Conservation (phyloP, 2,113 vertebrate genomes). For the Guaruba guarouba region DNA sequence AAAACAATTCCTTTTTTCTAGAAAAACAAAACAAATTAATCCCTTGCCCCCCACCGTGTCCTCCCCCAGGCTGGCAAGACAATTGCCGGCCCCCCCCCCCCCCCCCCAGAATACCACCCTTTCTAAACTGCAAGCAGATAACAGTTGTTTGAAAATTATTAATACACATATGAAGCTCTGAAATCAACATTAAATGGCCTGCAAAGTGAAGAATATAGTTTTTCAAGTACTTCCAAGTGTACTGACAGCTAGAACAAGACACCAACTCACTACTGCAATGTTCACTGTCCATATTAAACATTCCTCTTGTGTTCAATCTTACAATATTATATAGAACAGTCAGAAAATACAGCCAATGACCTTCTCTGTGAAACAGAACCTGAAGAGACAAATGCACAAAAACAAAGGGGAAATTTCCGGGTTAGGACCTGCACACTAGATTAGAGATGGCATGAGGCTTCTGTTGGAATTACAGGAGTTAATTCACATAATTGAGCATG, state of each 20-base stretch:
- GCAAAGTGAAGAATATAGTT: not conserved
- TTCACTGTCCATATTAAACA: not conserved
- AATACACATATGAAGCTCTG: not conserved
- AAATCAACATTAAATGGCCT: not conserved
- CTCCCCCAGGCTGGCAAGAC: too few relatives aligned
- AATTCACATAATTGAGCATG: not conserved
- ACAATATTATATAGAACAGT: not conserved
- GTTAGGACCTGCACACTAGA: not conserved
- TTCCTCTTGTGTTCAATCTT: not conserved
- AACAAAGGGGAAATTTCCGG: not conserved
- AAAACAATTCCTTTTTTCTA: too few relatives aligned
- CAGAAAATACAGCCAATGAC: not conserved
- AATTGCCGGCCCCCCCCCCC: too few relatives aligned
- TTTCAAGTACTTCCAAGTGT: not conserved
- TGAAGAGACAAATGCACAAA: not conserved
- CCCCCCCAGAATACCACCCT: not conserved
- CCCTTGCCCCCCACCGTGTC: too few relatives aligned
- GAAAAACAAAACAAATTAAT: too few relatives aligned
- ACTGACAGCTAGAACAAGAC: not conserved
- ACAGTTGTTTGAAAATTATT: not conserved
- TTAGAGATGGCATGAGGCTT: not conserved
- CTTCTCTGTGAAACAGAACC: not conserved
- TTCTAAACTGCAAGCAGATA: not conserved
- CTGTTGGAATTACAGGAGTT: not conserved
- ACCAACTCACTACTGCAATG: not conserved